phyloP scores from a whole-genome alignment of 2,113 vertebrate genomes.

The Apaloderma vittatum region DNA sequence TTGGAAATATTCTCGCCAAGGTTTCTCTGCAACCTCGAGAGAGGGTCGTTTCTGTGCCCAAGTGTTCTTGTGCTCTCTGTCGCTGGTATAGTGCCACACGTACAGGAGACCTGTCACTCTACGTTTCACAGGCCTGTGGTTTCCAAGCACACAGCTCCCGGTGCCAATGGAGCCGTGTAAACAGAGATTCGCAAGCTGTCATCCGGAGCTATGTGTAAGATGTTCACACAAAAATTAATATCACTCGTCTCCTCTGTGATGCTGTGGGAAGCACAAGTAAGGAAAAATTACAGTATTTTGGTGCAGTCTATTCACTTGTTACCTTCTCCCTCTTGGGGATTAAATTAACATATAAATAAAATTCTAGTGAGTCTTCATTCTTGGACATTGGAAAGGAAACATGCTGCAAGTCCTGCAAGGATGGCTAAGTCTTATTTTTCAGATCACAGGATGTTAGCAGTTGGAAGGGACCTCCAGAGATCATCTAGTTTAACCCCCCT shows the following conservation, averaged over 20 bases:
- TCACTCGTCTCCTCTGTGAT: neutral
- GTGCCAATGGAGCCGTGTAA: neutral
- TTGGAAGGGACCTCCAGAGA: too few species aligned
- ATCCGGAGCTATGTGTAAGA: neutral
- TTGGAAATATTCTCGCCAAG: neutral
- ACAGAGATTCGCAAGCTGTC: constrained; percentile 17
- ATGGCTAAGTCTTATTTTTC: neutral
- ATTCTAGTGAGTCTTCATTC: neutral
- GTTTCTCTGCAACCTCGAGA: neutral
- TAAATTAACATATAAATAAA: neutral
- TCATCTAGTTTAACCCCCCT: too few species aligned
- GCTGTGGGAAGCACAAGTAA: neutral
- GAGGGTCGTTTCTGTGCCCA: neutral
- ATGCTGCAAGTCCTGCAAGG: neutral
- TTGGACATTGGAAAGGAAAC: neutral
- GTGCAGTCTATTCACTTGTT: neutral
- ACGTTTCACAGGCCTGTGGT: neutral
- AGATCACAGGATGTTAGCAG: too few species aligned
- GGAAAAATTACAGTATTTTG: neutral
- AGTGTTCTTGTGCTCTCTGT: neutral
- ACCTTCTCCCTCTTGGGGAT: neutral
- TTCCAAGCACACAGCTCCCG: neutral
- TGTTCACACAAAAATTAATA: neutral
- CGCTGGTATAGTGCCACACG: neutral
- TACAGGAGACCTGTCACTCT: neutral